Percentiles rank a stretch among this genome's conserved stretches.
These are phyloP conservation scores for Pachyuromys duprasi DNA, from an alignment of 2,797 vertebrate genomes.

Conservation along the genomic window DNA sequence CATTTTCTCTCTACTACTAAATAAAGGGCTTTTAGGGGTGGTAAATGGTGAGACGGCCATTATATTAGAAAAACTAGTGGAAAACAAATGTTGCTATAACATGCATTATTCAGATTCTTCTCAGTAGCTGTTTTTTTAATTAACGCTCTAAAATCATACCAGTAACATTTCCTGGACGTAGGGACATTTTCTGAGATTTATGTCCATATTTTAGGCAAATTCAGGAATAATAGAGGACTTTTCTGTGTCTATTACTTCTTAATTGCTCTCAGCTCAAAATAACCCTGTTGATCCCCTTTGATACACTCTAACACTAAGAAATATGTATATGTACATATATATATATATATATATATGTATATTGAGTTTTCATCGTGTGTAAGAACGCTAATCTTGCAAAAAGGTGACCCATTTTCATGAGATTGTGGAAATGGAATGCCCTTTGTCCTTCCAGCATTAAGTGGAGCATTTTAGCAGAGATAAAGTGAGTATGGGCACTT, in stretches of 20 bases:
- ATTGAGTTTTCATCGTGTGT: neutral
- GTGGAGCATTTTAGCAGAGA: neutral
- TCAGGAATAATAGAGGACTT: neutral
- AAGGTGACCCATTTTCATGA: neutral
- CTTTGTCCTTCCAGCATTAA: slow-evolving; percentile 42
- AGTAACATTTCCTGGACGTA: neutral
- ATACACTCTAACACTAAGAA: neutral
- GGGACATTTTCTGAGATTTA: neutral
- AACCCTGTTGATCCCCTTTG: neutral
- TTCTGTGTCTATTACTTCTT: neutral
- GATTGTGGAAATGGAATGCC: neutral
- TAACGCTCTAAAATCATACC: neutral
- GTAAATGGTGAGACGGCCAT: neutral
- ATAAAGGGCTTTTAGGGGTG: neutral
- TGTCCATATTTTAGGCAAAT: neutral
- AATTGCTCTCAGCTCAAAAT: neutral
- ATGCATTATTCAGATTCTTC: neutral
- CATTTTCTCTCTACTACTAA: neutral
- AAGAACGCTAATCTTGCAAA: slow-evolving; percentile 24
- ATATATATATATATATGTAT: neutral
- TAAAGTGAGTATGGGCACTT: slow-evolving; percentile 36
- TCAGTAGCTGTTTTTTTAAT: neutral
- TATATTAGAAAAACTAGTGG: neutral
- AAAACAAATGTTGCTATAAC: neutral
- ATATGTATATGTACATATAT: too few species aligned